Conservation (phyloP, 2,797 vertebrate species). For the Poecilia picta region DNA sequence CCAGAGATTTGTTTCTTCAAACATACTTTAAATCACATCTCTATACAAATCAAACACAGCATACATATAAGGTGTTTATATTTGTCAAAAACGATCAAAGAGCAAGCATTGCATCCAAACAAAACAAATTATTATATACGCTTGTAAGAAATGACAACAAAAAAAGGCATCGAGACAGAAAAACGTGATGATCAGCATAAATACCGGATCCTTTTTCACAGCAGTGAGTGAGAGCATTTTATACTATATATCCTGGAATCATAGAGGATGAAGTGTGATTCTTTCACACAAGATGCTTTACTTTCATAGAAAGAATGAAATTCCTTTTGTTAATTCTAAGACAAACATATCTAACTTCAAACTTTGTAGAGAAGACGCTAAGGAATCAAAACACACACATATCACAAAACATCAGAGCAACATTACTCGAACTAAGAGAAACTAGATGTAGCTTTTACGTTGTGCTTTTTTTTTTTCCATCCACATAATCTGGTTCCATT, state of each 20-base stretch:
- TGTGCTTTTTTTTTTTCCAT: conserved; percentile 64
- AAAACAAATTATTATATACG: conserved; percentile 42
- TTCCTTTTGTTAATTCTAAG: conserved; percentile 77
- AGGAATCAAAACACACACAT: conserved; percentile 41
- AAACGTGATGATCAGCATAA: conserved; percentile 60
- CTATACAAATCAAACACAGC: conserved; percentile 75
- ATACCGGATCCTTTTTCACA: conserved; percentile 54
- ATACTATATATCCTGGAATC: conserved; percentile 53
- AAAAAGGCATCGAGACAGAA: conserved; percentile 68
- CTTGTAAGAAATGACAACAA: conserved; percentile 56
- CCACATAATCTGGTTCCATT: conserved; percentile 19
- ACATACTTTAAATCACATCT: conserved; percentile 74
- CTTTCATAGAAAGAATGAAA: conserved; percentile 98
- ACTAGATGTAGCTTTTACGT: conserved; percentile 30
- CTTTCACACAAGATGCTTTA: conserved; percentile 83
- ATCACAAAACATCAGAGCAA: conserved; percentile 40
- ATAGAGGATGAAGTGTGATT: conserved; percentile 77
- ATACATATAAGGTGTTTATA: conserved; percentile 71
- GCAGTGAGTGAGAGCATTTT: conserved; percentile 51
- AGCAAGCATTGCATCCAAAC: conserved; percentile 64
- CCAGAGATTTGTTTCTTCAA: conserved; percentile 72
- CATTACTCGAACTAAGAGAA: conserved; percentile 24
- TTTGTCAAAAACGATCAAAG: conserved; percentile 68
- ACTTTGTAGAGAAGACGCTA: conserved; percentile 62
- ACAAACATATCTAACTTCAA: conserved; percentile 63